Conservation (phyloP, 2,797 vertebrate species). For the Knipowitschia caucasica region DNA sequence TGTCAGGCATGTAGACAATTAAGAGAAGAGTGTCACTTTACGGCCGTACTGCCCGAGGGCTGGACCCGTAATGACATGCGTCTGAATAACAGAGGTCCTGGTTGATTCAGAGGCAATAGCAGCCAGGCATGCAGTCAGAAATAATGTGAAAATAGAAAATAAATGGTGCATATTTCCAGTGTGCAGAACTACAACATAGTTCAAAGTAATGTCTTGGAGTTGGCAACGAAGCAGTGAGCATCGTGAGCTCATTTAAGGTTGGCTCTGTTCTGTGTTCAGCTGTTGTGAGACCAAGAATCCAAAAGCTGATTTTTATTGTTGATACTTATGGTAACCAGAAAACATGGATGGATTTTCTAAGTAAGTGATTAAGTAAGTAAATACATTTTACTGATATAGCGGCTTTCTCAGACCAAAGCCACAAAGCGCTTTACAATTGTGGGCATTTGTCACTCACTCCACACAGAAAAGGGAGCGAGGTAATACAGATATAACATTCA, state of each 20-base stretch:
- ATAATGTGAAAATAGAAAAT: neutral
- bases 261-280: slow-evolving; percentile 32
- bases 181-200: no score
- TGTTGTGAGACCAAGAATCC: no score
- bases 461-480: no score
- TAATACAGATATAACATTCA: no score
- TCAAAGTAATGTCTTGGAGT: slow-evolving; percentile 2
- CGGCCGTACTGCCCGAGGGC: slow-evolving; percentile 26
- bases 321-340: no score
- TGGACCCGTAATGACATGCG: slow-evolving; percentile 15
- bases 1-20: slow-evolving; percentile 13
- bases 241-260: slow-evolving; percentile 48
- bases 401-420: no score
- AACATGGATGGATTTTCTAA: no score
- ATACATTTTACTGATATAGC: no score
- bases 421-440: no score
- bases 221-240: slow-evolving; percentile 41
- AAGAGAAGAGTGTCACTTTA: slow-evolving; percentile 13
- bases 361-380: no score
- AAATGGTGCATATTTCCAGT: neutral
- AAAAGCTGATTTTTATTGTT: no score
- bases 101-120: slow-evolving; percentile 26
- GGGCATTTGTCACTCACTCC: no score
- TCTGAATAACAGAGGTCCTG: slow-evolving; percentile 41
- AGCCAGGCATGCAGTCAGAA: neutral